Base-by-base conservation (phyloP, 1,140 invertebrate species). In the Heliconius nattereri region DNA sequence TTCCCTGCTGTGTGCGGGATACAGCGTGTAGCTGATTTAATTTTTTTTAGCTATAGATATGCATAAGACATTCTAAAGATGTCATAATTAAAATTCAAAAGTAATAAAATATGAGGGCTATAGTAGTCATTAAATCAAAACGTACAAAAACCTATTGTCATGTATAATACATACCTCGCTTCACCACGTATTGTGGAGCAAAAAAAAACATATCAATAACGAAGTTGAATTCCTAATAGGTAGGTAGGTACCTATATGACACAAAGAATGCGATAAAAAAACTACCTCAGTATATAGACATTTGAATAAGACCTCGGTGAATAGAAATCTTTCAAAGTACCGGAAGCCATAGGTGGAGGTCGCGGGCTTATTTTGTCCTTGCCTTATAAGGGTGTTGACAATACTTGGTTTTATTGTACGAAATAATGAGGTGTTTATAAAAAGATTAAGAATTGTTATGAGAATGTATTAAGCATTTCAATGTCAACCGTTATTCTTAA, bases 321-420 rank as follows among this genome's bases (percentile, higher is more conserved):
- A 80, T 76, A 71, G 52, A 60, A 57, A 52, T 54, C 76, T 81
- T 81, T 75, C 74, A 81, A 73, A 78, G 79, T 60, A 79, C 73
- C 72, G 79, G 79, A 76, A 81, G 79, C 72, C 76, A 60, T 74
- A 78, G 71, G 54, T 32, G 72, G 60, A 76, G 79, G 79, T 81
- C 75, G 77, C 26, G 49, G 29, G 76, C 60, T 74, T 78, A 75
- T 81, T 77, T 77, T 52, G 40, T 71, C 29, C 60, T 70, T 73
- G 49, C 45, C 32, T 79, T 32, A 79, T 74, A 76, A 81, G 76
- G 71, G 79, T 81, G 79, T 78, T 74, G 74, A 81, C 75, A 77
- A 81, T 81, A 73, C 72, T 37, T 7, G 70, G 74, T 45, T 76
- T 76, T 37, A 76, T 76, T 75, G 35, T 79, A 66, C 75, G 23